Evolutionary conservation across 2,888 invertebrate genomes (phyloP), one percentile per base, ranked within the genome.

Genomic region (Caenorhabditis wallacei): DNA sequence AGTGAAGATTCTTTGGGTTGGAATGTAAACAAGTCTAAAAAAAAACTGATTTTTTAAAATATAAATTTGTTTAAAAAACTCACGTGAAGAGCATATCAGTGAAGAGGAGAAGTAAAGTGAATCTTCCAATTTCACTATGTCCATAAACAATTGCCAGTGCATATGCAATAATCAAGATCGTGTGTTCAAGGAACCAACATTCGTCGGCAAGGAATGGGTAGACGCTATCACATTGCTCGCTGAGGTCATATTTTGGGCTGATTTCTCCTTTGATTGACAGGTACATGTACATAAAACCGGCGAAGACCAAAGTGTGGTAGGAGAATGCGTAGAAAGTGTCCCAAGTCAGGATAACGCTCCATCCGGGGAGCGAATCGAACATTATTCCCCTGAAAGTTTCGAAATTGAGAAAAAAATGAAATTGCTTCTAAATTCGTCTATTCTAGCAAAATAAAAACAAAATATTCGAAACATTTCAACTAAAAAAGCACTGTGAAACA

Each of bases 91-190:
- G 2, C 1, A 24, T 61, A 24, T 61, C 61, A 13, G 22, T 16
- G 7, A 61, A 43, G 3, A 61, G 26, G 1, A 61, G n/a, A 7
- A 61, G 43, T 24, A 24, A 4, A 13, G 26, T 3, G n/a, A 61
- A 24, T 10, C 61, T 40, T 26, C 61, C 61, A n/a, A 48, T 18
- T 18, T 48, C 46, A 48, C 46, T 48, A 18, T 8, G 13, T 48
- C 46, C 46, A 18, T 18, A 48, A 48, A 48, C 18, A 2, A n/a
- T 3, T 2, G 46, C n/a, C 11, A 48, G 8, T n/a, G 7, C 18
- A 18, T 13, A 48, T 5, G 46, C 46, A 18, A 48, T 18, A 1
- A 48, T 3, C 13, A 48, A 48, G 2, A 48, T 18, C 13, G 46
- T 18, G 18, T 48, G 13, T 8, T 48, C 46, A 18, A 18, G 13